Conservation (phyloP, 2,113 vertebrate species). For the Cisticola juncidis region DNA sequence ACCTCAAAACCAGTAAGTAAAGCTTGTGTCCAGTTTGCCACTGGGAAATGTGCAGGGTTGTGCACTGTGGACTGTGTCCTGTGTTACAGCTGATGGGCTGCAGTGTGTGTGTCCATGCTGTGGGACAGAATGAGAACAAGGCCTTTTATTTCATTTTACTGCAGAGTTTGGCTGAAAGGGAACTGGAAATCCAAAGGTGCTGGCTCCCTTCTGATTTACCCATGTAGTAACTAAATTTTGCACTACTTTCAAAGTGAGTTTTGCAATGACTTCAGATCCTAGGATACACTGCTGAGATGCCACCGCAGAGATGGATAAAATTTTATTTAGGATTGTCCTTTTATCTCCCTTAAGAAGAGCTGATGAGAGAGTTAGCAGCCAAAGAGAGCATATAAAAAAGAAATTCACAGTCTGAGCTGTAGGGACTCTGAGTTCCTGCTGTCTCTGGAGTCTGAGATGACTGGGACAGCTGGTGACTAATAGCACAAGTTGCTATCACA, state of each 20-base stretch:
- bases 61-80: background rate
- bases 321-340: background rate
- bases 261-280: background rate
- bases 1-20: slow-evolving; percentile 88
- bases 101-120: background rate
- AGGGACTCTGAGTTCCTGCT: background rate
- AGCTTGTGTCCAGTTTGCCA: background rate
- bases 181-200: background rate
- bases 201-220: background rate
- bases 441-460: background rate
- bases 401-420: background rate
- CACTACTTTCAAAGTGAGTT: background rate
- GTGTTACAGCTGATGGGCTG: background rate
- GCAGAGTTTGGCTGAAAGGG: background rate
- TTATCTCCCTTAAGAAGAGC: background rate
- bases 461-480: background rate
- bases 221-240: background rate
- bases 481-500: background rate
- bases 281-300: background rate
- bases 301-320: background rate
- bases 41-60: background rate
- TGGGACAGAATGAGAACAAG: rapidly evolving
- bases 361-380: background rate
- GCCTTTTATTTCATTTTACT: background rate
- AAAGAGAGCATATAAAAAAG: background rate